Evolutionary conservation across 1,140 invertebrate species (phyloP).

Genomic region (Sweltsa coloradensis): DNA sequence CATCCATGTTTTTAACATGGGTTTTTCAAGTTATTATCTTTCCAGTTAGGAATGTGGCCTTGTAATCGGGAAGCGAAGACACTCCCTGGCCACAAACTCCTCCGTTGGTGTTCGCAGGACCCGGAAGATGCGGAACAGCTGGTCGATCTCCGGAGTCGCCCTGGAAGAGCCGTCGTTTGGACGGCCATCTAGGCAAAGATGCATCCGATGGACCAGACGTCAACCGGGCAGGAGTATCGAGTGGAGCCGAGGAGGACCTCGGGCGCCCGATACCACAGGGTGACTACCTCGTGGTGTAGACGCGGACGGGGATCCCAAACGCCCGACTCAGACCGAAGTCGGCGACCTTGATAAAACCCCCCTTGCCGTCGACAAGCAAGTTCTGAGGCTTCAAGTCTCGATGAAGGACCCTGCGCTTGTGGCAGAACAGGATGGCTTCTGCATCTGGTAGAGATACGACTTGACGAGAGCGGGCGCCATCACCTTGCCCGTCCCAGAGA

Average conservation of each 20-base stretch:
- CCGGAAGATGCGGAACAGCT: slow-evolving; percentile 86
- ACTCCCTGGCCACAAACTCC: slow-evolving; percentile 71
- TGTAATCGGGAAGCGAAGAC: slow-evolving; percentile 73
- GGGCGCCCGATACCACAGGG: slow-evolving; percentile 92
- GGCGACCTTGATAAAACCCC: slow-evolving; percentile 75
- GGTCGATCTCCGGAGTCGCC: slow-evolving; percentile 97
- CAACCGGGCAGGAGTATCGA: slow-evolving; percentile 78
- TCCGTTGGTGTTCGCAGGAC: slow-evolving; percentile 83
- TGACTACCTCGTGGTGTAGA: slow-evolving; percentile 93
- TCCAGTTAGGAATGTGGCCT: slow-evolving; percentile 80
- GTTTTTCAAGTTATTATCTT: no score
- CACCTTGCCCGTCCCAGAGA: slow-evolving; percentile 52
- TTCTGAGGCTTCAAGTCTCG: slow-evolving; percentile 90
- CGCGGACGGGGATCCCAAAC: slow-evolving; percentile 69
- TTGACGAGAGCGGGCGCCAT: no score
- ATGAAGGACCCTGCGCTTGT: slow-evolving; percentile 75
- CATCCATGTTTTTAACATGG: no score
- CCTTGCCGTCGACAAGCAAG: slow-evolving; percentile 59
- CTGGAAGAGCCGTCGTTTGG: slow-evolving; percentile 73
- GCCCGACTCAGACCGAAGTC: slow-evolving; percentile 82
- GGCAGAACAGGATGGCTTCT: slow-evolving; percentile 88
- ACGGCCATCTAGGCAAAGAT: slow-evolving; percentile 93
- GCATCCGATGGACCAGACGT: slow-evolving; percentile 93
- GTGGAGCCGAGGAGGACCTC: slow-evolving; percentile 87
- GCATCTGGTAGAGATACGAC: slow-evolving; percentile 83